These are phyloP conservation scores for Masticophis lateralis DNA, from an alignment of 2,797 vertebrate genomes.

Conservation along the genomic window DNA sequence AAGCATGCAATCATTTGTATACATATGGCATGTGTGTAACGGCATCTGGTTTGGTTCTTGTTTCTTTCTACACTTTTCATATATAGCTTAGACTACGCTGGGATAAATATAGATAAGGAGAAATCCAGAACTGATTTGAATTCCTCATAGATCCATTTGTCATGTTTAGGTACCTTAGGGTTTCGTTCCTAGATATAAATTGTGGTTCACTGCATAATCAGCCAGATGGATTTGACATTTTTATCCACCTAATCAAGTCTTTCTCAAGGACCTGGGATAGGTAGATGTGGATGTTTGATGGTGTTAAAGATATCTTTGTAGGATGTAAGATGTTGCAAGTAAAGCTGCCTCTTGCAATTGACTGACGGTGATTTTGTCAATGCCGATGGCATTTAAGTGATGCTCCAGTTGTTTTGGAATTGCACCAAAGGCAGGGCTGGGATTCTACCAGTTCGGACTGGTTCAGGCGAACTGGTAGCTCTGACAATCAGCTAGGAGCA, in stretches of 20 bases:
- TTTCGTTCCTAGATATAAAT: not conserved
- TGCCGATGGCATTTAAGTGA: not conserved
- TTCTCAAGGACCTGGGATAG: not conserved
- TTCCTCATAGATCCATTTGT: not conserved
- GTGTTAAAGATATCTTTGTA: rapidly evolving
- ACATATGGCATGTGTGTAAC: not conserved
- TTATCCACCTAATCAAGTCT: not conserved
- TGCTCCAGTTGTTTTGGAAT: not conserved
- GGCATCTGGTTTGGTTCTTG: not conserved
- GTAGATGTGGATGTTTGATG: not conserved
- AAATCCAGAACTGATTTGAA: not conserved
- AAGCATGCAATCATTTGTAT: not conserved
- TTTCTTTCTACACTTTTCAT: not conserved
- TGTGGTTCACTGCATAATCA: not conserved
- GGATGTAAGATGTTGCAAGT: not conserved
- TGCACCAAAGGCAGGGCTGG: not conserved
- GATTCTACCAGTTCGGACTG: too few species aligned
- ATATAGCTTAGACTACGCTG: too few species aligned
- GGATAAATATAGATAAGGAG: not conserved
- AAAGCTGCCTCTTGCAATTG: not conserved
- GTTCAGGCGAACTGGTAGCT: too few species aligned
- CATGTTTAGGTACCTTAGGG: not conserved
- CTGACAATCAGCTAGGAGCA: too few species aligned
- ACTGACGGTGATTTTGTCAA: not conserved
- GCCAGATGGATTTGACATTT: not conserved